Base-by-base conservation (phyloP, 1,140 invertebrate genomes). In the Steinernema feltiae region DNA sequence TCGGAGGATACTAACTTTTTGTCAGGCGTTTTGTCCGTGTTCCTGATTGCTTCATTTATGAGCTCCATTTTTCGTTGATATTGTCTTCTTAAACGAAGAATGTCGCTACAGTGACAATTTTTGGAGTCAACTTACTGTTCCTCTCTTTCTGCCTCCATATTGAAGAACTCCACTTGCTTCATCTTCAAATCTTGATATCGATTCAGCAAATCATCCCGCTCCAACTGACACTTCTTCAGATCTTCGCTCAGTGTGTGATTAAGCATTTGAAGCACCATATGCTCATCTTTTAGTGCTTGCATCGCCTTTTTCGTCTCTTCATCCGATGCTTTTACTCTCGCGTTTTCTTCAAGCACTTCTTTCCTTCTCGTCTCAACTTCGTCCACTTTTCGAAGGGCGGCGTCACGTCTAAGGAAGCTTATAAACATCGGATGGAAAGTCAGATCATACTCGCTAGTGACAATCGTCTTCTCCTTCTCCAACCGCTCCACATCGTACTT, bases 101-200 rank as follows among this genome's bases (percentile, higher is more conserved):
- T 12, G n/a, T 12, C 7, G 41, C 7, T n/a, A n/a, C n/a, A n/a
- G n/a, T n/a, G n/a, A n/a, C n/a, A n/a, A n/a, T n/a, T 41, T 63
- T 63, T n/a, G 53, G 2, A 63, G 53, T 63, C 53, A 17, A 27
- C 12, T 27, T 46, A 46, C 41, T 46, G 41, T 27, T 63, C 53
- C 24, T 63, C 53, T 63, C 12, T 27, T 27, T 63, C 53, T 7
- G 53, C 24, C 53, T 63, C 12, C 53, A 17, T 12, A 63, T 63
- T 63, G 53, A 17, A 63, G 24, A 63, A 63, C 53, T 63, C 53
- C 7, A 63, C 24, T 21, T 63, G 53, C 53, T 63, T 63, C 53
- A 63, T 63, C 24, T 63, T 63, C 24, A 63, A 21, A 7, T 63
- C 53, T 27, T 63, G 7, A 3, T 15, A 63, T 3, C 53, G 15